Percentiles rank a stretch among this genome's conserved stretches.
Conservation (phyloP, 2,113 vertebrate species). For the Pachycephala philippinensis region DNA sequence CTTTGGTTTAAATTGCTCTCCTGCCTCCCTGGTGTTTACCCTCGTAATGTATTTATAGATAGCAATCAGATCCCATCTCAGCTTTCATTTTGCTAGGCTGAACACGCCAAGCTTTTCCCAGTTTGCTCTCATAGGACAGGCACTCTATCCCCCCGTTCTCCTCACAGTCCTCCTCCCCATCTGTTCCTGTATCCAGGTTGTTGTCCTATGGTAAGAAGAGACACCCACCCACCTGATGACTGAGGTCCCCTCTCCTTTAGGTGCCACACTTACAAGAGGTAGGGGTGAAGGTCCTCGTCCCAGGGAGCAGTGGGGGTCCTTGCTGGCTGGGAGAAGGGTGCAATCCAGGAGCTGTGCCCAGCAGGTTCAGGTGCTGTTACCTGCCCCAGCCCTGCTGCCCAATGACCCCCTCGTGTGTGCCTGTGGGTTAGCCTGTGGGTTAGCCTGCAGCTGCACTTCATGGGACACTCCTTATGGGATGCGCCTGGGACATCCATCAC, state of each 20-base stretch:
- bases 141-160: background rate
- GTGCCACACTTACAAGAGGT: background rate
- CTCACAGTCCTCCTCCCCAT: background rate
- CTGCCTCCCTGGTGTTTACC: conserved; percentile 17
- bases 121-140: background rate
- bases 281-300: background rate
- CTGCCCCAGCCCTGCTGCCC: background rate
- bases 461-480: background rate
- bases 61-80: conserved; percentile 5
- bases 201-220: accelerated
- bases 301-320: accelerated
- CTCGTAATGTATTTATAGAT: background rate
- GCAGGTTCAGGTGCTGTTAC: background rate
- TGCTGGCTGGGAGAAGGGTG: background rate
- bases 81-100: background rate
- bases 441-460: background rate
- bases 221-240: background rate
- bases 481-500: background rate
- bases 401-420: accelerated
- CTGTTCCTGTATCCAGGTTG: background rate
- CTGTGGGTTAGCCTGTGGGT: background rate
- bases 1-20: conserved; percentile 28
- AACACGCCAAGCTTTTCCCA: background rate
- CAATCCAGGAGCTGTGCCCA: background rate
- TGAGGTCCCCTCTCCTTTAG: background rate